These are phyloP conservation scores for Anseranas semipalmata DNA, from an alignment of 2,113 vertebrate species.

Conservation along the genomic window DNA sequence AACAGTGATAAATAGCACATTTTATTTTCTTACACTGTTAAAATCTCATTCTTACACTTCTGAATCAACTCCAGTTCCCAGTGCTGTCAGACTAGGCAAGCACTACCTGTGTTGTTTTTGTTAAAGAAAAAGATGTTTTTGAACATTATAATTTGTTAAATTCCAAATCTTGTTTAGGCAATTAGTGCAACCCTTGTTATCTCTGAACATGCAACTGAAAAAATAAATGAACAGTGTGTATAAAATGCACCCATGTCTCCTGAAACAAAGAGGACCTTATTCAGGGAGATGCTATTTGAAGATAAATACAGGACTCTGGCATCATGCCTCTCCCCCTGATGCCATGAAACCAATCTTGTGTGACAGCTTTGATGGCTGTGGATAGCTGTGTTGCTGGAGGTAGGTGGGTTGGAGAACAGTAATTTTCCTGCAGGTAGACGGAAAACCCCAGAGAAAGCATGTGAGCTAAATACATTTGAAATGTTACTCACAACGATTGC, in stretches of 20 bases:
- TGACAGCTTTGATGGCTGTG: conserved; percentile 22
- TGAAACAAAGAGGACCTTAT: conserved; percentile 46
- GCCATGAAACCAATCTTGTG: conserved; percentile 8
- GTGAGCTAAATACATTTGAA: background rate
- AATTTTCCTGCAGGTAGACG: background rate
- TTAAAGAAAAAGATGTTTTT: conserved; percentile 28
- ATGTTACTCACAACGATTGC: background rate
- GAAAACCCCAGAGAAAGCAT: background rate
- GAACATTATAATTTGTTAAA: conserved; percentile 33
- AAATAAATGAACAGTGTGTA: background rate
- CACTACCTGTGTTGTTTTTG: background rate
- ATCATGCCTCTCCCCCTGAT: background rate
- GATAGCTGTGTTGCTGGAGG: background rate
- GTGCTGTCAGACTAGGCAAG: background rate
- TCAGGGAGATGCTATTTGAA: conserved; percentile 18
- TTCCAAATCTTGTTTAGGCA: conserved; percentile 49
- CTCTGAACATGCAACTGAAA: conserved; percentile 23
- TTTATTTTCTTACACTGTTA: conserved; percentile 21
- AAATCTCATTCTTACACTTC: conserved; percentile 33
- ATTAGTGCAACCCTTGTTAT: conserved; percentile 42
- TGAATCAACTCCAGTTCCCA: background rate
- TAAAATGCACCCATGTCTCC: conserved; percentile 2
- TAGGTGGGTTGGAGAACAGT: background rate
- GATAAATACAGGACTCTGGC: conserved; percentile 12
- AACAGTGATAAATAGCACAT: conserved; percentile 54